Conservation (phyloP, 1,140 invertebrate species). For the Belonocnema kinseyi region DNA sequence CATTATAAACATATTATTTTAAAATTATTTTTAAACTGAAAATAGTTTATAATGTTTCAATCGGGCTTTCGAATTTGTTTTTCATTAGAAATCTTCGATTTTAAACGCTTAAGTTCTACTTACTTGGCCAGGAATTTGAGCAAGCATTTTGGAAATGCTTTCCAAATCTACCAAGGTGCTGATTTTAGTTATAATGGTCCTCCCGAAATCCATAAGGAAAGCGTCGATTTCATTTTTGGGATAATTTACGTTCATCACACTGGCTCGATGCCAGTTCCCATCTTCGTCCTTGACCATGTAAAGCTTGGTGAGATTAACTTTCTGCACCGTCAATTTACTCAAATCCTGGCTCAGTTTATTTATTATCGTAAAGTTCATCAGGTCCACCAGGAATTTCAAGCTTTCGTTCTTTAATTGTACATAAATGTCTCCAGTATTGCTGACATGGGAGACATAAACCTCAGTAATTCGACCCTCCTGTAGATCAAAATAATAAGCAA, state of each 20-base stretch:
- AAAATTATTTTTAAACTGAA: too few relatives aligned
- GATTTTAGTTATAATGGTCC: slow-evolving; percentile 59
- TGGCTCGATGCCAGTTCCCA: slow-evolving; percentile 63
- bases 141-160: slow-evolving; percentile 61
- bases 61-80: too few relatives aligned
- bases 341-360: slow-evolving; percentile 52
- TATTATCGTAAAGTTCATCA: slow-evolving; percentile 59
- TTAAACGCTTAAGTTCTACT: slow-evolving; percentile 14
- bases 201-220: slow-evolving; percentile 73
- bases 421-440: slow-evolving; percentile 70
- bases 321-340: slow-evolving; percentile 46
- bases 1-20: too few relatives aligned
- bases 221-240: slow-evolving; percentile 56
- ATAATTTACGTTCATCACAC: slow-evolving; percentile 33
- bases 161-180: slow-evolving; percentile 65
- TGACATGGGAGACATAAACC: slow-evolving; percentile 72
- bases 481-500: slow-evolving; percentile 32
- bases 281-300: slow-evolving; percentile 44
- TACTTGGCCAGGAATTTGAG: slow-evolving; percentile 67
- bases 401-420: slow-evolving; percentile 71
- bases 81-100: too few relatives aligned
- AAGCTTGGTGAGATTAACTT: slow-evolving; percentile 69
- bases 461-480: slow-evolving; percentile 64
- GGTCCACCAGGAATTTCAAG: slow-evolving; percentile 59
- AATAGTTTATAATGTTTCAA: too few relatives aligned